Evolutionary conservation across 2,888 invertebrate species (phyloP), one percentile per base, ranked within the genome.

Genomic region (Phrixothrix hirtus): DNA sequence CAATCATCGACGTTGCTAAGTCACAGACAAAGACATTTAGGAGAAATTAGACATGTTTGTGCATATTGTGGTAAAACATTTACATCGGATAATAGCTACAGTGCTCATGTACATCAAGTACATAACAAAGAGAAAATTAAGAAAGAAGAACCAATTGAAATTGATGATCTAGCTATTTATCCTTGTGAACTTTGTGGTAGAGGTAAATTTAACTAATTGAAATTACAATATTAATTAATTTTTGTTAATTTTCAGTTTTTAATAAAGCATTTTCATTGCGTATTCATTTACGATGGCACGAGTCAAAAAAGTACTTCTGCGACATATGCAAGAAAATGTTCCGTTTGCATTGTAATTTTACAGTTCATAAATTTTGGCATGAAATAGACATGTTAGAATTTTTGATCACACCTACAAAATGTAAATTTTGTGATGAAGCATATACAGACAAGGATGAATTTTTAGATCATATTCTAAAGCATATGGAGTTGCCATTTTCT

Each of bases 51-150:
- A 10, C 26, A 16, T 14, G 14, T 41, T n/a, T 48, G 48, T 21
- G 15, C n/a, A n/a, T 36, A 42, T 36, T 42, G 48, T 36, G 48
- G 48, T 1, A 35, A 48, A 35, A 17, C 16, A 5, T 42, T 35
- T 16, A 14, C 14, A 11, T 13, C 10, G 4, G n/a, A 35, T 6
- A 9, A 17, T 9, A 12, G 29, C 29, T 41, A 35, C 9, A 32
- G 10, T 1, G 4, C 1, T 1, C 42, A 48, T 21, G 2, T 38
- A 2, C 13, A 34, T 11, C 9, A 15, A 4, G 5, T 13, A 15
- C 47, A 47, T 26, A 44, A 21, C 1, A 6, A 21, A 6, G 9
- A 14, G n/a, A 36, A 36, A 16, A 36, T 5, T 11, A 5, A 6
- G 12, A 21, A 36, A 10, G 21, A 3, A n/a, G n/a, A 36, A 10